phyloP scores from a whole-genome alignment of 2,888 invertebrate genomes.

The Nipponacmea schrenckii region DNA sequence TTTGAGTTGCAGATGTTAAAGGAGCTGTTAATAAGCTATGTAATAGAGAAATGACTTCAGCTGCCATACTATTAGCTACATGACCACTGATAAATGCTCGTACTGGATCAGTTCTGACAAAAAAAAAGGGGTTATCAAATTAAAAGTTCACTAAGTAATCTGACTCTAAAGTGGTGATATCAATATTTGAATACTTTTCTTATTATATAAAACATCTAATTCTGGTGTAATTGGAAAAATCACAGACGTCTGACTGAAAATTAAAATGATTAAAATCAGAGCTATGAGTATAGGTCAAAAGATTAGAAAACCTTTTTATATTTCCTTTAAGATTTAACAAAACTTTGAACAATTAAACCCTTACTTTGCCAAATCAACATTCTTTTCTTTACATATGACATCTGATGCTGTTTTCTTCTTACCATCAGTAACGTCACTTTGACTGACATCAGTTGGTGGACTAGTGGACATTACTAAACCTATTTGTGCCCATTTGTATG shows the following conservation, averaged over 20 bases:
- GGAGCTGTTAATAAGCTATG: slow-evolving; percentile 63
- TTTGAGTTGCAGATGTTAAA: slow-evolving; percentile 58
- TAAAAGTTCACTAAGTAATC: slow-evolving; percentile 13
- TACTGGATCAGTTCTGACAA: slow-evolving; percentile 62
- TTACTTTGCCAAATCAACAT: slow-evolving; percentile 64
- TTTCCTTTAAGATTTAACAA: no score
- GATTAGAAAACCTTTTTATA: no score
- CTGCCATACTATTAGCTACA: slow-evolving; percentile 68
- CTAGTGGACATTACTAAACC: slow-evolving; percentile 66
- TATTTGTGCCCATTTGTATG: slow-evolving; percentile 67
- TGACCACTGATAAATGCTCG: slow-evolving; percentile 68
- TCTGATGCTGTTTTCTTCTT: slow-evolving; percentile 62
- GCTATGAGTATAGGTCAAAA: no score
- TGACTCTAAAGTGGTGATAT: no score
- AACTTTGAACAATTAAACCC: neutral
- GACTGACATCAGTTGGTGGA: slow-evolving; percentile 55
- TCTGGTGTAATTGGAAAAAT: neutral
- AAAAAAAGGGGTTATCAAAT: neutral
- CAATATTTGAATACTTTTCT: no score
- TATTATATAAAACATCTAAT: neutral
- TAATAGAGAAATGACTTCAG: slow-evolving; percentile 66
- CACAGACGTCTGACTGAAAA: neutral
- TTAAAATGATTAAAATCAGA: no score
- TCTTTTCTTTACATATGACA: slow-evolving; percentile 65
- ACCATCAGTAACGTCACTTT: slow-evolving; percentile 38